These are phyloP conservation scores for Leptodirus hochenwartii DNA, from an alignment of 2,888 invertebrate genomes.

Conservation along the genomic window DNA sequence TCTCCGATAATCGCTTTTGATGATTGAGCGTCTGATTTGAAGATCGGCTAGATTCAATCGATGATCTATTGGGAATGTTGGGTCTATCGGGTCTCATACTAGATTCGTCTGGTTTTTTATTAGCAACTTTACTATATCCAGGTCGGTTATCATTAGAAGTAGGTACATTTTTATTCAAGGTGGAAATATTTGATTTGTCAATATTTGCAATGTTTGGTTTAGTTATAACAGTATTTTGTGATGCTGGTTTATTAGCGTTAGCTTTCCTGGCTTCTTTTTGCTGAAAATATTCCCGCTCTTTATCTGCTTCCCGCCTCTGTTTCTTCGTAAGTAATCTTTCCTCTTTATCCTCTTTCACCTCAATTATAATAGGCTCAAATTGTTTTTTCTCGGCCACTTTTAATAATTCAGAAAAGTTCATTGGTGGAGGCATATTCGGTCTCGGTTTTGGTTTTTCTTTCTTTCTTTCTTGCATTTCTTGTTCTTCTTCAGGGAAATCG, in stretches of 20 bases:
- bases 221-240: no score
- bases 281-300: slow-evolving; percentile 47
- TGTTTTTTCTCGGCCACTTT: slow-evolving; percentile 74
- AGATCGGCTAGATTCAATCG: no score
- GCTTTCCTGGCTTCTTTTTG: slow-evolving; percentile 14
- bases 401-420: slow-evolving; percentile 41
- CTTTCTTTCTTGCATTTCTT: slow-evolving; percentile 19
- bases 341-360: slow-evolving; percentile 33
- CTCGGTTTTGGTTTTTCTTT: slow-evolving; percentile 35
- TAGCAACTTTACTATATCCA: background rate
- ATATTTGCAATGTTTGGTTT: background rate
- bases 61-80: no score
- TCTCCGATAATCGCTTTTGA: no score
- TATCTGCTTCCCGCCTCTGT: slow-evolving; percentile 56
- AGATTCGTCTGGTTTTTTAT: no score
- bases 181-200: background rate
- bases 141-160: slow-evolving; percentile 3
- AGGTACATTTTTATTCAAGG: background rate
- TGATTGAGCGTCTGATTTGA: no score
- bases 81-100: no score
- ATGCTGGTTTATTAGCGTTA: no score
- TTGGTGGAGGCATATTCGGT: slow-evolving; percentile 30
- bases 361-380: slow-evolving; percentile 51
- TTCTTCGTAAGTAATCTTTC: slow-evolving; percentile 65
- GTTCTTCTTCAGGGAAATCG: slow-evolving; percentile 27